Conservation (phyloP, 2,797 vertebrate species). For the Mycteria americana region DNA sequence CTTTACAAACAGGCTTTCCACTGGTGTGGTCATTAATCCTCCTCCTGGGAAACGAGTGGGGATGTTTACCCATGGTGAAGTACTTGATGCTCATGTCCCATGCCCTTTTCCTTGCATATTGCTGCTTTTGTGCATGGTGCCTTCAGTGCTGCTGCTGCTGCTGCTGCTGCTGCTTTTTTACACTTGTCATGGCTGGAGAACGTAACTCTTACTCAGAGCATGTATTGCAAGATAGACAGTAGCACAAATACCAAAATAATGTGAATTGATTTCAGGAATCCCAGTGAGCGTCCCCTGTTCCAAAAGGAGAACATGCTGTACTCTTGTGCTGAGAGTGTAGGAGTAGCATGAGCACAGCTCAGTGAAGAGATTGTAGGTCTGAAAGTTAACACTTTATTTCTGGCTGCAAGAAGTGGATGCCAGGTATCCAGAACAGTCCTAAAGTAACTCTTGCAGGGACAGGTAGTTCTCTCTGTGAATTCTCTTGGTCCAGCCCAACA, state of each 20-base stretch:
- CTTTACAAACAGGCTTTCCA: slow-evolving; percentile 52
- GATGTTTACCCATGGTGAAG: slow-evolving; percentile 39
- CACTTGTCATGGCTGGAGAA: slow-evolving; percentile 52
- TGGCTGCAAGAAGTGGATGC: neutral
- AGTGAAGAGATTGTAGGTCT: neutral
- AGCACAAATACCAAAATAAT: neutral
- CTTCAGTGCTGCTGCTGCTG: slow-evolving; percentile 44
- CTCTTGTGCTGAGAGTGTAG: neutral
- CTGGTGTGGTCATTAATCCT: slow-evolving; percentile 26
- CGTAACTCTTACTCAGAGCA: slow-evolving; percentile 40
- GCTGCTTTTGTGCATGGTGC: slow-evolving; percentile 75
- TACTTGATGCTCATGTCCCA: slow-evolving; percentile 47
- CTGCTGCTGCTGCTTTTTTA: slow-evolving; percentile 47
- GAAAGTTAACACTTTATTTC: neutral
- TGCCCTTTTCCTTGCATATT: slow-evolving; percentile 55
- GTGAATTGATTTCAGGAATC: neutral
- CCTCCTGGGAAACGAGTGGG: slow-evolving; percentile 36
- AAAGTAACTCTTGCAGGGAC: neutral
- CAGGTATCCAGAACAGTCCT: neutral
- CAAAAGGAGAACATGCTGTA: neutral
- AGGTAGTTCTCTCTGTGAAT: neutral
- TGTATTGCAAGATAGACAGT: neutral
- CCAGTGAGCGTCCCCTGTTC: neutral
- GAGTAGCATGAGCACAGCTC: neutral
- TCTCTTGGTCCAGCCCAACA: neutral